A percentile compares a stretch with the other conserved stretches of the same genome.
phyloP scores from a whole-genome alignment of 2,113 vertebrate species.

The Leptosomus discolor region DNA sequence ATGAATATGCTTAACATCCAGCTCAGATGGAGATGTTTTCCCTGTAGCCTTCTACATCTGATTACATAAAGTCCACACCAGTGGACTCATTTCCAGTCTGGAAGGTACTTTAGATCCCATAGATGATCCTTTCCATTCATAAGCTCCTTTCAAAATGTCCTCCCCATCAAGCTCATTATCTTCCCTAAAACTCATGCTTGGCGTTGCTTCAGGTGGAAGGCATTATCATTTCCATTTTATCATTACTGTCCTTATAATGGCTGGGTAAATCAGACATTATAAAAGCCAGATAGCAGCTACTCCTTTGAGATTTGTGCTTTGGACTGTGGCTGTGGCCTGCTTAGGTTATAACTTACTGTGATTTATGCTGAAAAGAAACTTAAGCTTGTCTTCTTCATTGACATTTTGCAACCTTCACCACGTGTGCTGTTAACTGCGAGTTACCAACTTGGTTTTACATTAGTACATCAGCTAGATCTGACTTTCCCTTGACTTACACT shows the following conservation, averaged over 20 bases:
- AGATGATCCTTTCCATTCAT: not conserved
- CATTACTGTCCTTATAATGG: not conserved
- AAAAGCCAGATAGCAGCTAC: not conserved
- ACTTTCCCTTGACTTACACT: not conserved
- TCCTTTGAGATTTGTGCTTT: not conserved
- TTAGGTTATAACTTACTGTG: not conserved
- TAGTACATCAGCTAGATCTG: not conserved
- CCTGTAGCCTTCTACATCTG: not conserved
- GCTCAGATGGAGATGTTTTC: not conserved
- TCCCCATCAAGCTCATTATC: not conserved
- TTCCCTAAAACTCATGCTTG: not conserved
- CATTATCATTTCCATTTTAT: not conserved
- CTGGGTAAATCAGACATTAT: not conserved
- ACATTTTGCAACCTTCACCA: not conserved
- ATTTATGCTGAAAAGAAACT: not conserved
- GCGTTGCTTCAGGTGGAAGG: not conserved
- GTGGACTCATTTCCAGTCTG: not conserved
- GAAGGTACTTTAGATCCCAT: not conserved
- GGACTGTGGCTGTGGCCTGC: not conserved
- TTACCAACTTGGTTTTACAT: not conserved
- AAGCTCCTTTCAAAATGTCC: not conserved
- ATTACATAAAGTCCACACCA: not conserved
- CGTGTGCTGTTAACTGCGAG: not conserved
- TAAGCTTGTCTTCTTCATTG: not conserved
- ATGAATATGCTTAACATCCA: not conserved